These are phyloP conservation scores for Caenorhabditis plicata DNA, from an alignment of 2,888 invertebrate species.

Conservation along the genomic window DNA sequence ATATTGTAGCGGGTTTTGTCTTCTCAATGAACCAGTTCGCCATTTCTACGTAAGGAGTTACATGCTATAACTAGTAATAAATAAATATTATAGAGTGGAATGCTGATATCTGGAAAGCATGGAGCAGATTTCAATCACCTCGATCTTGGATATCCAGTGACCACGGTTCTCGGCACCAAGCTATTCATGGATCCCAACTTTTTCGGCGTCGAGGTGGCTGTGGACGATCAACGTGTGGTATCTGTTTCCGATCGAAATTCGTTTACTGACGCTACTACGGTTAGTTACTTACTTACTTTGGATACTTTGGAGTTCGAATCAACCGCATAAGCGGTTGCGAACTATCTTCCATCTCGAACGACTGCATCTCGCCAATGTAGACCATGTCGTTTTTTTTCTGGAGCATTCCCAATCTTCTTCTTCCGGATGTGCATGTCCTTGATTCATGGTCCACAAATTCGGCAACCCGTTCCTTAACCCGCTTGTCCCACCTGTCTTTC, in stretches of 20 bases:
- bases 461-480: too few species aligned
- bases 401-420: too few species aligned
- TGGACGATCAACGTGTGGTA: background rate
- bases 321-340: background rate
- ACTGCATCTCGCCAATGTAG: too few species aligned
- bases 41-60: conserved; percentile 55
- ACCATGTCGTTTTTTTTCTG: too few species aligned
- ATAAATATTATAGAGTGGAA: conserved; percentile 50
- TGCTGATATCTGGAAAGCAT: conserved; percentile 53
- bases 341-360: too few species aligned
- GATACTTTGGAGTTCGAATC: background rate
- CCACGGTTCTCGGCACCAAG: conserved; percentile 60
- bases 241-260: background rate
- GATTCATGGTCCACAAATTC: too few species aligned
- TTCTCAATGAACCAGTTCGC: conserved; percentile 62
- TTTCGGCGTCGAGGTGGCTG: conserved; percentile 59
- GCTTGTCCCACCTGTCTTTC: too few species aligned
- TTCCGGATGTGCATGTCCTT: too few species aligned
- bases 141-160: conserved; percentile 59
- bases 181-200: conserved; percentile 64
- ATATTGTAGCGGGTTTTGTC: conserved; percentile 61
- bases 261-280: background rate
- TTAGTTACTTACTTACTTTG: background rate
- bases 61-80: background rate
- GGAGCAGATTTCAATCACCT: conserved; percentile 44